These are phyloP conservation scores for Mirza zaza DNA, from an alignment of 2,113 vertebrate genomes.

Conservation along the genomic window DNA sequence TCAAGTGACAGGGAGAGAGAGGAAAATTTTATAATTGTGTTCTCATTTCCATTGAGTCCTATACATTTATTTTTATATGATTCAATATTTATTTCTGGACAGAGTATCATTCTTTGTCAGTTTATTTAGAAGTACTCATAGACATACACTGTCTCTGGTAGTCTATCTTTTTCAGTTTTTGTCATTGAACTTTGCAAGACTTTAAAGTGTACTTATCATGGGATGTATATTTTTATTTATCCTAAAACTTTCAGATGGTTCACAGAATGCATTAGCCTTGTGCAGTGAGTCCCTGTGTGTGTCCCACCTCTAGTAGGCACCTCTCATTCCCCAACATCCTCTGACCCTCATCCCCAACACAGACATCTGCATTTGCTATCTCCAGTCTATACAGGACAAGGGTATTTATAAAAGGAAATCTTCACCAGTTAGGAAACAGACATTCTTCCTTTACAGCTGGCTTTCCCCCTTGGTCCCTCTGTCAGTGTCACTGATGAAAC, in stretches of 20 bases:
- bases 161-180: neutral
- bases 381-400: neutral
- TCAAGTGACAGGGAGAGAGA: neutral
- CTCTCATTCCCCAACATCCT: neutral
- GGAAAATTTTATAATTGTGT: neutral
- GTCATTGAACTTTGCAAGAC: neutral
- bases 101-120: neutral
- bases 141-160: neutral
- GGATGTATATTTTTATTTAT: neutral
- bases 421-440: neutral
- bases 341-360: neutral
- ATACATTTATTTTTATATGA: neutral
- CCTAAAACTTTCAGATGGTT: neutral
- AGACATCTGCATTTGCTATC: neutral
- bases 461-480: neutral
- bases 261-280: too few species aligned
- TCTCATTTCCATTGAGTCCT: neutral
- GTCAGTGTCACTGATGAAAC: neutral
- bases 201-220: neutral
- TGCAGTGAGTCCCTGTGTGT: too few species aligned
- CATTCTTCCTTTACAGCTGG: neutral
- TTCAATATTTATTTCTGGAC: neutral
- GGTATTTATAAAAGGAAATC: neutral
- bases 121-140: neutral
- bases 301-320: neutral